Conservation (phyloP, 2,113 vertebrate genomes). For the Trochalopteron elliotii region DNA sequence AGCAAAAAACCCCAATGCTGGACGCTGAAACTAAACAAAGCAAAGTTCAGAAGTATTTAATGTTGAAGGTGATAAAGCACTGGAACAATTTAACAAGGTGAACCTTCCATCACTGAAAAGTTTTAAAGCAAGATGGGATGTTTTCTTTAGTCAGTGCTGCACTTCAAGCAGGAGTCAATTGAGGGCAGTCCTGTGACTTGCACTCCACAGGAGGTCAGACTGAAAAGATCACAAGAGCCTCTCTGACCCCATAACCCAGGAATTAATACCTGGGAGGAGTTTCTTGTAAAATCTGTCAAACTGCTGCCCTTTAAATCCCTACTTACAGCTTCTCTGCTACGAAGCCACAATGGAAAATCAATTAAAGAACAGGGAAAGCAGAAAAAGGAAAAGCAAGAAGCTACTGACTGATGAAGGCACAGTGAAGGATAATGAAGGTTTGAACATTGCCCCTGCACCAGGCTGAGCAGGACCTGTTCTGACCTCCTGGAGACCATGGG, state of each 20-base stretch:
- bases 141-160: background rate
- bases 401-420: background rate
- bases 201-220: background rate
- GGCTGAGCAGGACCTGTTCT: background rate
- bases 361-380: background rate
- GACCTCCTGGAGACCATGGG: background rate
- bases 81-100: background rate
- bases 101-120: background rate
- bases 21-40: background rate
- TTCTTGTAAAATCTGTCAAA: slow-evolving; percentile 13
- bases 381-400: background rate
- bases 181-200: slow-evolving; percentile 3
- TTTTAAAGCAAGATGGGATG: background rate
- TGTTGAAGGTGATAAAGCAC: background rate
- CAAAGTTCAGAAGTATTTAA: background rate
- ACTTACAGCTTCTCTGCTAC: background rate
- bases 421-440: background rate
- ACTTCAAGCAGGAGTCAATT: slow-evolving; percentile 20
- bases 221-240: slow-evolving; percentile 8
- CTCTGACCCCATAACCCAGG: slow-evolving; percentile 20
- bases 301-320: slow-evolving; percentile 15
- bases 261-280: slow-evolving; percentile 27
- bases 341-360: background rate
- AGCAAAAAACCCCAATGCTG: background rate
- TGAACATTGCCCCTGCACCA: background rate